Percentiles rank a stretch among this genome's conserved stretches.
phyloP scores from a whole-genome alignment of 2,797 vertebrate genomes.

The Lagocephalus sceleratus region DNA sequence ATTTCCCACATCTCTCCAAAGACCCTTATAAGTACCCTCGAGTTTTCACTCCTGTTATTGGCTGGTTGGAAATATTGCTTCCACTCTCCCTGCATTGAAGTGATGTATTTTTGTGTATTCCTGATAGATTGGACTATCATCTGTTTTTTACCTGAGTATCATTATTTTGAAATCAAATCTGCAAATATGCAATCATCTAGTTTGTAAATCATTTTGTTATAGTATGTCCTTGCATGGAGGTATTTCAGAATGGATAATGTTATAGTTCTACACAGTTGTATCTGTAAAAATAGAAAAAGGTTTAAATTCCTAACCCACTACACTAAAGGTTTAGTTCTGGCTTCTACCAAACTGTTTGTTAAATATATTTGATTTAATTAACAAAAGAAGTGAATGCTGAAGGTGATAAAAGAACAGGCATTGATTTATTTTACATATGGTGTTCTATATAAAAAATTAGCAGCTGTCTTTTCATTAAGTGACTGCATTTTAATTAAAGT shows the following conservation, averaged over 20 bases:
- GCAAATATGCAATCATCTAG: no score
- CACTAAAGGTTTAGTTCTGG: no score
- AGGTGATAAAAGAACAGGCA: no score
- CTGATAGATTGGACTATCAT: no score
- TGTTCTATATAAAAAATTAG: constrained; percentile 15
- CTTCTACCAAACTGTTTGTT: no score
- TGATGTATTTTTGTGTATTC: constrained; percentile 13
- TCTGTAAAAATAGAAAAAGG: neutral
- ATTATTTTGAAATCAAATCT: neutral
- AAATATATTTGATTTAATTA: no score
- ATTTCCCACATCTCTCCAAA: constrained; percentile 77
- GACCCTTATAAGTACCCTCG: constrained; percentile 64
- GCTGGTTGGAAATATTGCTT: constrained; percentile 52
- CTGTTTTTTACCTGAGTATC: neutral
- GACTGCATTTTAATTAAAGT: constrained; percentile 40
- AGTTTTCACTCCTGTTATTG: constrained; percentile 44
- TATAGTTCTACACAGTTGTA: neutral
- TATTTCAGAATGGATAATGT: neutral
- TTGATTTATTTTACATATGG: no score
- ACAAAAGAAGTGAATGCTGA: no score
- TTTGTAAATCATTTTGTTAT: no score
- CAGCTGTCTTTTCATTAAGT: constrained; percentile 28
- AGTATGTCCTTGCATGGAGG: no score
- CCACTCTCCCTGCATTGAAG: constrained; percentile 29
- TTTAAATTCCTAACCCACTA: neutral